phyloP scores from a whole-genome alignment of 2,113 vertebrate species.

The Corythornis cristatus region DNA sequence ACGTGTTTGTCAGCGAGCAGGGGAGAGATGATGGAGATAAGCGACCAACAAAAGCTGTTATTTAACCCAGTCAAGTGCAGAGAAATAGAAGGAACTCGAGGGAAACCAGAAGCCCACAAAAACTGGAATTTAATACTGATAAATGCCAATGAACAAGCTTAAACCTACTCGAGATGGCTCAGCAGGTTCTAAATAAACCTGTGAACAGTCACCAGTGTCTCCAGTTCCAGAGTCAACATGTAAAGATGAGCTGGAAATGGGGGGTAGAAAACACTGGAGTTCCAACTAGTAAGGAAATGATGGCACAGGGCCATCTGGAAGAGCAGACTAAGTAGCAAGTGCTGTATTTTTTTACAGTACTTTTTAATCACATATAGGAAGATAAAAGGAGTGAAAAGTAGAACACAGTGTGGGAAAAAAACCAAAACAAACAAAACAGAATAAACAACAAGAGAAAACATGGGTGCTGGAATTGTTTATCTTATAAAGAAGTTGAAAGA shows the following conservation, averaged over 20 bases:
- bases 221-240: accelerated
- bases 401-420: background rate
- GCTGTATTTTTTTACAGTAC: background rate
- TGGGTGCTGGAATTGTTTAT: background rate
- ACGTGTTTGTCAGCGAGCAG: background rate
- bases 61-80: background rate
- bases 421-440: too few species aligned
- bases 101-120: background rate
- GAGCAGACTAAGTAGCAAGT: background rate
- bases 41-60: background rate
- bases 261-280: background rate
- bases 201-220: background rate
- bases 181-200: background rate
- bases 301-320: background rate
- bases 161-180: background rate
- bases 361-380: background rate
- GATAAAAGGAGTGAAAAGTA: background rate
- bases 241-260: background rate
- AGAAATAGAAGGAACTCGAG: background rate
- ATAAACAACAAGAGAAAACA: background rate
- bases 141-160: background rate
- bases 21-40: background rate
- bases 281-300: background rate
- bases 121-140: background rate
- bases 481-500: background rate